These are phyloP conservation scores for Contarinia nasturtii DNA, from an alignment of 1,140 invertebrate species.

Conservation along the genomic window DNA sequence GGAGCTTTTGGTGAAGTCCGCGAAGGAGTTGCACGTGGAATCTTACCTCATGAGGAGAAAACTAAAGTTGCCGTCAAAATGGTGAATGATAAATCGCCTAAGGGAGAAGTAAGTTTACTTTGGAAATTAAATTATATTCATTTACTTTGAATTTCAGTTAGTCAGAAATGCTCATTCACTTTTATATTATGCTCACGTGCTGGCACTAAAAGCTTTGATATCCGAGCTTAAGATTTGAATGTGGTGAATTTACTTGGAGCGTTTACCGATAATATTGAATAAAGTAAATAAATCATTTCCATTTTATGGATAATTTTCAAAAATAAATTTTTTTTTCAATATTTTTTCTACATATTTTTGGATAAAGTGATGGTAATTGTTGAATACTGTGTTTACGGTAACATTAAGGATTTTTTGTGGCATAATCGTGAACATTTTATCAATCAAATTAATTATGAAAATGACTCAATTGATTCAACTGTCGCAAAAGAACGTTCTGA, in stretches of 20 bases:
- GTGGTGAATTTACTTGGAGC: conserved; percentile 89
- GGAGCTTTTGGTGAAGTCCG: conserved; percentile 87
- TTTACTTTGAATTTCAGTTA: too few species aligned
- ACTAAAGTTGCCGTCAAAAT: conserved; percentile 72
- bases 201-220: conserved; percentile 59
- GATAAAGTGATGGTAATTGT: conserved; percentile 75
- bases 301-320: background rate
- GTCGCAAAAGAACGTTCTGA: conserved; percentile 25
- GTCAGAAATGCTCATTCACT: too few species aligned
- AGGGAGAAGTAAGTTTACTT: too few species aligned
- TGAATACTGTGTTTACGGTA: conserved; percentile 80
- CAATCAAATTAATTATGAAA: conserved; percentile 51
- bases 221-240: conserved; percentile 87
- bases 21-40: conserved; percentile 65
- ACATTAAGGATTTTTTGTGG: conserved; percentile 69
- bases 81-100: conserved; percentile 58
- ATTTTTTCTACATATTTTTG: conserved; percentile 15
- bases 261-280: conserved; percentile 73
- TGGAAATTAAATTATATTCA: too few species aligned
- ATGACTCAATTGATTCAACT: conserved; percentile 41
- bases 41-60: conserved; percentile 43
- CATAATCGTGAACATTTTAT: conserved; percentile 57
- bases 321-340: background rate
- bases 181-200: too few species aligned
- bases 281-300: conserved; percentile 38